Percentiles rank a stretch among this genome's conserved stretches.
phyloP scores from a whole-genome alignment of 2,888 invertebrate genomes.

The Drosophila infuscata region DNA sequence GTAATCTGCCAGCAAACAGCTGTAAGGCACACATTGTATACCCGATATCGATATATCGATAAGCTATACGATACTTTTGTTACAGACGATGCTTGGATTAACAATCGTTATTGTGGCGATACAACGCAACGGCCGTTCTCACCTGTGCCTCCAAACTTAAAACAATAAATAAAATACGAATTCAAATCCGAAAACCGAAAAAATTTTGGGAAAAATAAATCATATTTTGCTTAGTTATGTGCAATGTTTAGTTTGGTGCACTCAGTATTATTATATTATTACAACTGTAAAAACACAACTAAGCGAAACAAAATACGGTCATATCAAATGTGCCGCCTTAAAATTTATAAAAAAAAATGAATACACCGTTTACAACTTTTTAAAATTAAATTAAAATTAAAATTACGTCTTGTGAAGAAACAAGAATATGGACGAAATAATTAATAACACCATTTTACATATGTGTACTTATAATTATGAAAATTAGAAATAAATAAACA shows the following conservation, averaged over 20 bases:
- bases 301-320: too few species aligned
- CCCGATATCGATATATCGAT: conserved; percentile 28
- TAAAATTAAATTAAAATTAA: not conserved
- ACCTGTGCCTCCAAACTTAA: too few species aligned
- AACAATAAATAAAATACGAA: too few species aligned
- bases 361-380: too few species aligned
- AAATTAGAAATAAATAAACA: not conserved
- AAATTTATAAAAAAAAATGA: too few species aligned
- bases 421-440: not conserved
- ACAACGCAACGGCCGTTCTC: too few species aligned
- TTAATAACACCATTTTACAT: not conserved
- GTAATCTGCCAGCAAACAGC: conserved; percentile 63
- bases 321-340: too few species aligned
- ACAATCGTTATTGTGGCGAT: not conserved
- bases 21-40: conserved; percentile 9
- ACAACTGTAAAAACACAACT: too few species aligned
- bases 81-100: not conserved
- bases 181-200: too few species aligned
- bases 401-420: not conserved
- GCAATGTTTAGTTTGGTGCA: not conserved
- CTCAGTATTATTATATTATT: not conserved
- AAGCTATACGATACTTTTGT: not conserved
- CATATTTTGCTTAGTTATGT: too few species aligned
- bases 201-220: too few species aligned
- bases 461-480: not conserved